phyloP scores from a whole-genome alignment of 37 sponge, comb jelly and placozoan species.

The Spongilla lacustris region DNA sequence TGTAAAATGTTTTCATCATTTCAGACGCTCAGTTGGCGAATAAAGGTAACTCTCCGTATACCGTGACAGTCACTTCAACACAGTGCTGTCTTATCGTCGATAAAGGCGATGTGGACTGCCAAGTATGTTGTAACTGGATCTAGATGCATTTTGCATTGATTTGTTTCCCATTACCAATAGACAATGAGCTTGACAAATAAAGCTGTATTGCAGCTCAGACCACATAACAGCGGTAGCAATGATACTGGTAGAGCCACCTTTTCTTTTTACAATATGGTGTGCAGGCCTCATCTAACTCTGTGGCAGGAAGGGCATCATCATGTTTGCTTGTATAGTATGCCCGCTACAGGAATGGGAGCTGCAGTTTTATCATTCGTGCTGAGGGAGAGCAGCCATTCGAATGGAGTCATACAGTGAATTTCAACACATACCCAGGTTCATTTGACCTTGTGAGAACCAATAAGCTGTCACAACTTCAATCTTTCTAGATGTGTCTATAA shows the following conservation, averaged over 20 bases:
- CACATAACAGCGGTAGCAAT: background rate
- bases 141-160: no score
- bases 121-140: conserved; percentile 23
- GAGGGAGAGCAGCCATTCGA: background rate
- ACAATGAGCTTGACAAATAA: conserved; percentile 20
- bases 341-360: conserved; percentile 65
- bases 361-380: conserved; percentile 38
- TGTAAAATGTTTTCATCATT: background rate
- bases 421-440: conserved; percentile 44
- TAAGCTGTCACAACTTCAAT: no score
- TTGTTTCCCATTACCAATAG: conserved; percentile 14
- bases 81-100: conserved; percentile 44
- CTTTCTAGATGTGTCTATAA: background rate
- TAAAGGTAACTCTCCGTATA: background rate
- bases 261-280: conserved; percentile 38
- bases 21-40: conserved; percentile 38
- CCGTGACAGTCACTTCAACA: conserved; percentile 26
- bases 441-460: background rate
- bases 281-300: no score
- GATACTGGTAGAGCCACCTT: conserved; percentile 21
- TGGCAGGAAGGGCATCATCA: background rate
- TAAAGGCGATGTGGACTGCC: conserved; percentile 42
- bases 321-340: conserved; percentile 41
- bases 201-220: background rate
- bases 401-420: conserved; percentile 29